Evolutionary conservation across 2,888 invertebrate species (phyloP).

Genomic region (Leptura quadrifasciata): DNA sequence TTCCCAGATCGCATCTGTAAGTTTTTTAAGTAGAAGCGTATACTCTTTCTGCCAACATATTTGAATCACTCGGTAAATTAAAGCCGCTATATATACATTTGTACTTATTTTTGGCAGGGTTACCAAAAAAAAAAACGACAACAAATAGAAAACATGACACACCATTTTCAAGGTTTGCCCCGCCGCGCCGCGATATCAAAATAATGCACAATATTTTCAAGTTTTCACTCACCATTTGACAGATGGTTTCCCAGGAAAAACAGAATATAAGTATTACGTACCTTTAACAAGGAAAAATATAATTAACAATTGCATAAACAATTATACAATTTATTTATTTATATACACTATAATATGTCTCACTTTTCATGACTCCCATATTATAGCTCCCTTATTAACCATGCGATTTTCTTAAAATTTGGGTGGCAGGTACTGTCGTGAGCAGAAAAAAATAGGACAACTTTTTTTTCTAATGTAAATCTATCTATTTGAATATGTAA

Average conservation of each 20-base stretch:
- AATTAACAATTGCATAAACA: not conserved
- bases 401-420: too few relatives aligned
- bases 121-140: slow-evolving; percentile 38
- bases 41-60: not conserved
- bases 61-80: not conserved
- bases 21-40: not conserved
- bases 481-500: too few relatives aligned
- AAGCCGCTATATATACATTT: slow-evolving; percentile 10
- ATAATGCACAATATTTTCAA: slow-evolving; percentile 24
- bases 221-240: slow-evolving; percentile 25
- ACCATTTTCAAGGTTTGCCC: slow-evolving; percentile 24
- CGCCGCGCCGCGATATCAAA: slow-evolving; percentile 15
- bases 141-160: slow-evolving; percentile 33
- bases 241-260: not conserved
- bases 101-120: slow-evolving; percentile 20
- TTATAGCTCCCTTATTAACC: too few relatives aligned
- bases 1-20: not conserved
- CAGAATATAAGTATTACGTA: slow-evolving; percentile 22
- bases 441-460: too few relatives aligned
- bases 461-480: too few relatives aligned
- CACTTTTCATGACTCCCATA: too few relatives aligned
- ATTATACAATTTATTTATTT: too few relatives aligned
- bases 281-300: slow-evolving; percentile 26
- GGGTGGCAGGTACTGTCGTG: too few relatives aligned
- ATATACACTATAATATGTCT: too few relatives aligned